Evolutionary conservation across 2,113 vertebrate genomes (phyloP).

Genomic region (Sinosuthora webbiana): DNA sequence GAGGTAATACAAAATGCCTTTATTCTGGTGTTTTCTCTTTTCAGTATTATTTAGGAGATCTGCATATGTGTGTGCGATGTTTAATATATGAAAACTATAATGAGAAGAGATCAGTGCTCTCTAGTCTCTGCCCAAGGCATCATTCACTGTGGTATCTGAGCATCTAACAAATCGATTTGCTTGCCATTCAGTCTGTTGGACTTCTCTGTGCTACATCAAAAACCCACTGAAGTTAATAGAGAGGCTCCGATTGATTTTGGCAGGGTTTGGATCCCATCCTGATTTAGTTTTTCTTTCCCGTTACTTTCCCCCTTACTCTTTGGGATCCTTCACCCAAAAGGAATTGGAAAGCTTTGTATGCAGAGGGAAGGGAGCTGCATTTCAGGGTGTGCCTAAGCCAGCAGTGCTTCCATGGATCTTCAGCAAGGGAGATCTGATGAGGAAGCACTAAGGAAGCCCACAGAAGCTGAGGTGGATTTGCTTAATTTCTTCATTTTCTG

Average conservation of each 20-base stretch:
- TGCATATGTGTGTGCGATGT: background rate
- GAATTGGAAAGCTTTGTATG: too few species aligned
- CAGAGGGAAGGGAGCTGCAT: background rate
- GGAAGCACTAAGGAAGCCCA: background rate
- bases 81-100: background rate
- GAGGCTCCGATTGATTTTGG: background rate
- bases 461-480: background rate
- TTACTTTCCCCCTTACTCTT: background rate
- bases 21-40: background rate
- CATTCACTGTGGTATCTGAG: background rate
- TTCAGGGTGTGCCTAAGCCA: background rate
- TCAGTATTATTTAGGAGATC: background rate
- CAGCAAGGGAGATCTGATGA: background rate
- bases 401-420: background rate
- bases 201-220: background rate
- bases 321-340: background rate
- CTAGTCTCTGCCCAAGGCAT: background rate
- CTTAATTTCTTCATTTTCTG: background rate
- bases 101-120: background rate
- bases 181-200: background rate
- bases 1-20: background rate
- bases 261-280: background rate
- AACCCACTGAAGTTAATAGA: background rate
- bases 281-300: background rate
- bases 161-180: constrained; percentile 1